Base-by-base conservation (phyloP, 2,113 vertebrate genomes). In the Cottus gobio region DNA sequence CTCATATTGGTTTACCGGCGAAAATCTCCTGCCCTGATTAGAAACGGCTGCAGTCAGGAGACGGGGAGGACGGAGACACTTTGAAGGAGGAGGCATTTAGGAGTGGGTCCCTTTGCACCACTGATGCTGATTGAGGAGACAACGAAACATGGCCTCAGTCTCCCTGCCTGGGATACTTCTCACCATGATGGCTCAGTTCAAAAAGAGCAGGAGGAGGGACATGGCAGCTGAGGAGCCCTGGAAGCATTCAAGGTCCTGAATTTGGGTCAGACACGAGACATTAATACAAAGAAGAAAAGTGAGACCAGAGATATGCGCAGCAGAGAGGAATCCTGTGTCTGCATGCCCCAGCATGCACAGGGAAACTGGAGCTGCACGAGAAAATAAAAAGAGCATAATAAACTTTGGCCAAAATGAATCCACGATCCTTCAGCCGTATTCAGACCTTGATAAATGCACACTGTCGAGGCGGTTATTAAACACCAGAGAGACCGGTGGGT, bases 381-480 rank as follows among this genome's bases (percentile, higher is more conserved):
- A 67, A 84, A 87, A 88, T 79, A 73, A 88, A 90, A 83, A 87
- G 80, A 76, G 48, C 69, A 71, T 75, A 80, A 86, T 92, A 75
- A 58, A 76, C 60, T 92, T 79, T 89, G 78, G 80, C 82, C 84
- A 85, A 90, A 57, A 90, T 88, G 39, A 88, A 88, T 70, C 82
- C 77, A 66, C 37, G 30, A 82, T 82, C 77, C 81, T 89, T 90
- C 76, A 79, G 87, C 75, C 73, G 75, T 77, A 83, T 82, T 42
- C 62, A 91, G 84, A 86, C 90, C 85, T 85, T 92, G 89, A 92
- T 89, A 91, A 93, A 92, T 88, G 86, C 76, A 76, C 80, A 83
- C 84, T 79, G 88, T 93, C 92, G 76, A 9, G 68, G 77, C 72
- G 84, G 85, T 90, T 93, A 93, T 94, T 93, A 93, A 94, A 93